These are phyloP conservation scores for Leptinotarsa lineolata DNA, from an alignment of 1,140 invertebrate species.

Conservation along the genomic window DNA sequence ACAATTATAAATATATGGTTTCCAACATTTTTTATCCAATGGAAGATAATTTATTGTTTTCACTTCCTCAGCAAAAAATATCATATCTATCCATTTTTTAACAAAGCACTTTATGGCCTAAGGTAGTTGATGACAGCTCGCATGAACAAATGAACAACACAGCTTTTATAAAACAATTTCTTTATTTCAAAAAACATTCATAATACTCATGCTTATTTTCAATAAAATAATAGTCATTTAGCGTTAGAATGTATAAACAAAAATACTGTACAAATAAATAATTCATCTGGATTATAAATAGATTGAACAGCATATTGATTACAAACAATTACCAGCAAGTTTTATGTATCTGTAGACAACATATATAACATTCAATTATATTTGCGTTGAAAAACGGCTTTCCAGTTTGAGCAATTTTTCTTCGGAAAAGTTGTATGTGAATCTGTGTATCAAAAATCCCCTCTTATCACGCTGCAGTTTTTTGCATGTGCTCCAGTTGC, in stretches of 20 bases:
- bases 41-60: too few species aligned
- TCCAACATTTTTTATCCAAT: too few species aligned
- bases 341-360: slow-evolving; percentile 36
- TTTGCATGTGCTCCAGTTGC: too few species aligned
- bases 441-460: too few species aligned
- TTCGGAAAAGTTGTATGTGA: neutral
- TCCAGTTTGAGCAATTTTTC: slow-evolving; percentile 11
- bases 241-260: slow-evolving; percentile 35
- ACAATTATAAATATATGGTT: too few species aligned
- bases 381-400: slow-evolving; percentile 2
- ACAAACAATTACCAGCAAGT: slow-evolving; percentile 47
- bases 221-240: slow-evolving; percentile 38
- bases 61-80: too few species aligned
- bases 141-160: neutral
- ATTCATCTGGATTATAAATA: slow-evolving; percentile 35
- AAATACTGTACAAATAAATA: slow-evolving; percentile 43
- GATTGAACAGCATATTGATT: slow-evolving; percentile 43
- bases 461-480: too few species aligned
- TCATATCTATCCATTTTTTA: too few species aligned
- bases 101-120: too few species aligned
- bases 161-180: slow-evolving; percentile 39
- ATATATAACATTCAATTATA: slow-evolving; percentile 43
- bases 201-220: slow-evolving; percentile 39
- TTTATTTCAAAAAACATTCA: slow-evolving; percentile 45
- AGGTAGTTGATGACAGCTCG: too few species aligned